Conservation (phyloP, 2,797 vertebrate species). For the Limosa lapponica region DNA sequence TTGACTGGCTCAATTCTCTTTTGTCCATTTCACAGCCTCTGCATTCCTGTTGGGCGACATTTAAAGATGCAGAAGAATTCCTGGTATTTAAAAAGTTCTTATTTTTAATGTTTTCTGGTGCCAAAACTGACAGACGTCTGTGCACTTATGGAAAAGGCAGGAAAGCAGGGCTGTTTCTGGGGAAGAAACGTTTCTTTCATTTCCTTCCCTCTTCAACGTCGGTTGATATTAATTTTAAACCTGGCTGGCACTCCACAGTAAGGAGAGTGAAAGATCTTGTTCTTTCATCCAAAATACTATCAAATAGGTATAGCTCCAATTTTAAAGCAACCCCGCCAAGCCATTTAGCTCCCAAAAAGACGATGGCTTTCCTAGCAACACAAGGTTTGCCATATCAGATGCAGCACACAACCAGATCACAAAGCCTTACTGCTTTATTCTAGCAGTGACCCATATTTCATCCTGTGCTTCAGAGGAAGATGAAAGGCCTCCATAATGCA, state of each 20-base stretch:
- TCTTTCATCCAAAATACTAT: constrained; percentile 38
- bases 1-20: constrained; percentile 9
- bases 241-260: not conserved
- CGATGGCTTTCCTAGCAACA: not conserved
- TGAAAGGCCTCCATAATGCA: constrained; percentile 45
- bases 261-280: constrained; percentile 23
- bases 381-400: not conserved
- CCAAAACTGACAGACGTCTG: constrained; percentile 48
- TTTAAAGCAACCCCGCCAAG: constrained; percentile 15
- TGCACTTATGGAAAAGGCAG: constrained; percentile 36
- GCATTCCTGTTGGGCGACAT: constrained; percentile 9
- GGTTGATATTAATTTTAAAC: constrained; percentile 52
- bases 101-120: constrained; percentile 47
- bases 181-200: constrained; percentile 63
- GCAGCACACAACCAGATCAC: not conserved
- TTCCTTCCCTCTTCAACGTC: constrained; percentile 22
- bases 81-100: constrained; percentile 31
- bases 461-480: constrained; percentile 23
- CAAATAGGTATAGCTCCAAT: not conserved
- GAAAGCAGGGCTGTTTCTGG: constrained; percentile 41
- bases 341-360: constrained; percentile 22
- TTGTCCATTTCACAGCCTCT: not conserved
- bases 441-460: constrained; percentile 19
- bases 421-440: not conserved
- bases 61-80: constrained; percentile 46